Evolutionary conservation across 1,140 invertebrate genomes (phyloP).

Genomic region (Tribolium castaneum): DNA sequence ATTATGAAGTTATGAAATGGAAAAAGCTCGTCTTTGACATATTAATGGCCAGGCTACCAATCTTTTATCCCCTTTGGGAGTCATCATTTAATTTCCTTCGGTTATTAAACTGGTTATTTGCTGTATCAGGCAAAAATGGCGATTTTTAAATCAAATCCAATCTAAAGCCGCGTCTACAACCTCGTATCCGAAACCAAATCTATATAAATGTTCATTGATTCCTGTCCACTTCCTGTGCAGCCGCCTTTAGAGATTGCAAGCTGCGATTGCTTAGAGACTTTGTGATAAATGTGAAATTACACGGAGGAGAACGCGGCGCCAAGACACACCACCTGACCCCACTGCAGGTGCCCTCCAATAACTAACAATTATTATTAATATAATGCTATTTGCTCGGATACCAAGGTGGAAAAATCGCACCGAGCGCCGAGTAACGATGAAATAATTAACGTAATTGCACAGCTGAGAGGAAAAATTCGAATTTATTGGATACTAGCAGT

Average conservation of each 20-base stretch:
- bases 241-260: conserved; percentile 27
- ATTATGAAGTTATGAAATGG: not conserved
- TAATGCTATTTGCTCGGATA: not conserved
- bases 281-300: conserved; percentile 42
- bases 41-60: not conserved
- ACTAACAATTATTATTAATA: conserved; percentile 32
- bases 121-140: not conserved
- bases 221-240: not conserved
- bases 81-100: conserved; percentile 11
- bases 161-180: not conserved
- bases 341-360: conserved; percentile 6
- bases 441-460: conserved; percentile 7
- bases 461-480: not conserved
- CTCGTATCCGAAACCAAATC: not conserved
- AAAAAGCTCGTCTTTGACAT: not conserved
- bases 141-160: not conserved
- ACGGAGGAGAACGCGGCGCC: conserved; percentile 39
- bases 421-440: not conserved
- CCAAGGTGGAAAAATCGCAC: not conserved
- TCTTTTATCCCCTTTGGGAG: not conserved
- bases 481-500: not conserved
- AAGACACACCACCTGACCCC: conserved; percentile 33
- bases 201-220: not conserved
- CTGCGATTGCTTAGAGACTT: conserved; percentile 22
- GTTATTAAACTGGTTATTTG: conserved; percentile 20